Evolutionary conservation across 2,888 invertebrate genomes (phyloP).

Genomic region (Pediacus dermestoides): DNA sequence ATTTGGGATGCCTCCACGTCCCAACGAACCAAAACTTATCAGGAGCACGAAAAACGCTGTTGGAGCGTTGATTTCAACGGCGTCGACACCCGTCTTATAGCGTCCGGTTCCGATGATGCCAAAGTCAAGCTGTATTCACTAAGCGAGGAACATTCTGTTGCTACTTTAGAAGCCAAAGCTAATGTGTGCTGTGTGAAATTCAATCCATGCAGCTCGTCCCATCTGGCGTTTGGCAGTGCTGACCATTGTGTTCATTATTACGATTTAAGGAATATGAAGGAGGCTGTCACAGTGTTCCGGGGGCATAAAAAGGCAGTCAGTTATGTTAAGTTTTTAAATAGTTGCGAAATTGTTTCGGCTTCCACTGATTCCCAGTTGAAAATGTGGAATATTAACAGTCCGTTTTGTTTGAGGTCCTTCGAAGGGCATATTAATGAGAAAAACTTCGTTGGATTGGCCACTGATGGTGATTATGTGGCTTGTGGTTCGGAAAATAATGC

Average conservation of each 20-base stretch:
- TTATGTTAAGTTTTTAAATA: slow-evolving; percentile 87
- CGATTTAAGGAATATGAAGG: slow-evolving; percentile 80
- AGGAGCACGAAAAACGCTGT: slow-evolving; percentile 92
- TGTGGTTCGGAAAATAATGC: slow-evolving; percentile 95
- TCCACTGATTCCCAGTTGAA: slow-evolving; percentile 89
- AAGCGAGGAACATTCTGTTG: slow-evolving; percentile 81
- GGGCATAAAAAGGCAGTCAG: slow-evolving; percentile 91
- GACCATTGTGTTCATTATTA: slow-evolving; percentile 97
- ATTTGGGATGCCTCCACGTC: slow-evolving; percentile 88
- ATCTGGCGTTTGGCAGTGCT: slow-evolving; percentile 93
- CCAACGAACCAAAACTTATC: slow-evolving; percentile 68
- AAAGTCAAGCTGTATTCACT: slow-evolving; percentile 90
- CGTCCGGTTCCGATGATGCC: slow-evolving; percentile 90
- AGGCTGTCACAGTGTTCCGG: slow-evolving; percentile 77
- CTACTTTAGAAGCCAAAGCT: slow-evolving; percentile 86
- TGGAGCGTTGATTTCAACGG: slow-evolving; percentile 96
- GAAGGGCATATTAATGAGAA: slow-evolving; percentile 92
- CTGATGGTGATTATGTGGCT: slow-evolving; percentile 87
- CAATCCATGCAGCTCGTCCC: slow-evolving; percentile 78
- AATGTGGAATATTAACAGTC: slow-evolving; percentile 80
- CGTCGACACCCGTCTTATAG: slow-evolving; percentile 83
- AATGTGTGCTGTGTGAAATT: slow-evolving; percentile 95
- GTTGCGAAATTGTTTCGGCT: slow-evolving; percentile 83
- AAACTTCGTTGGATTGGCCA: slow-evolving; percentile 91
- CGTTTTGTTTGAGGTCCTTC: slow-evolving; percentile 78